Evolutionary conservation across 1,140 invertebrate species (phyloP).

Genomic region (Drosophila trapezifrons): DNA sequence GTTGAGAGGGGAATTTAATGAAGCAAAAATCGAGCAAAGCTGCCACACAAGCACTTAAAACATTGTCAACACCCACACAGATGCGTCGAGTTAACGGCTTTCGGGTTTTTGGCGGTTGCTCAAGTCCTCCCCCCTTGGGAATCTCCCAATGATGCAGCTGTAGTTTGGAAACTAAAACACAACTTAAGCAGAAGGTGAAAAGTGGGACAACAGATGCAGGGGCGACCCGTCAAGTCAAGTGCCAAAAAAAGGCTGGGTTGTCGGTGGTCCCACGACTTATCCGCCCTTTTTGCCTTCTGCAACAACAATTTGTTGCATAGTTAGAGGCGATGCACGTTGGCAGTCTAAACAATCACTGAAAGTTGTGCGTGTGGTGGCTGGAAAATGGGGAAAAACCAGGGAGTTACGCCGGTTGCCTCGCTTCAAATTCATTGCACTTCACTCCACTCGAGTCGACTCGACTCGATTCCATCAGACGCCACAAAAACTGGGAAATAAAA

Average conservation of each 20-base stretch:
- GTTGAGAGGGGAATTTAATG: slow-evolving; percentile 38
- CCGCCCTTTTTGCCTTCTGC: slow-evolving; percentile 1
- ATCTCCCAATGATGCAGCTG: slow-evolving; percentile 14
- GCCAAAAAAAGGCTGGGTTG: slow-evolving; percentile 24
- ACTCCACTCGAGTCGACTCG: neutral
- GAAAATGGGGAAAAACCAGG: slow-evolving; percentile 14
- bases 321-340: slow-evolving; percentile 48
- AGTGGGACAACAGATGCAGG: neutral
- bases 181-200: slow-evolving; percentile 36
- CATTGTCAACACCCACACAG: slow-evolving; percentile 54
- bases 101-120: slow-evolving; percentile 53
- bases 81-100: slow-evolving; percentile 51
- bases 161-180: slow-evolving; percentile 39
- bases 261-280: neutral
- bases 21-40: slow-evolving; percentile 39
- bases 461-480: slow-evolving; percentile 21
- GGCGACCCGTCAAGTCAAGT: slow-evolving; percentile 39
- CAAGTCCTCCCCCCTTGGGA: neutral
- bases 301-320: slow-evolving; percentile 68
- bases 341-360: slow-evolving; percentile 67
- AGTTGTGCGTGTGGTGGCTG: slow-evolving; percentile 60
- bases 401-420: neutral
- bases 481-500: slow-evolving; percentile 27
- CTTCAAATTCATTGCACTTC: slow-evolving; percentile 19
- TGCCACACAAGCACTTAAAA: slow-evolving; percentile 55